Evolutionary conservation across 2,113 vertebrate species (phyloP).

Genomic region (rat (Rattus norvegicus)): DNA sequence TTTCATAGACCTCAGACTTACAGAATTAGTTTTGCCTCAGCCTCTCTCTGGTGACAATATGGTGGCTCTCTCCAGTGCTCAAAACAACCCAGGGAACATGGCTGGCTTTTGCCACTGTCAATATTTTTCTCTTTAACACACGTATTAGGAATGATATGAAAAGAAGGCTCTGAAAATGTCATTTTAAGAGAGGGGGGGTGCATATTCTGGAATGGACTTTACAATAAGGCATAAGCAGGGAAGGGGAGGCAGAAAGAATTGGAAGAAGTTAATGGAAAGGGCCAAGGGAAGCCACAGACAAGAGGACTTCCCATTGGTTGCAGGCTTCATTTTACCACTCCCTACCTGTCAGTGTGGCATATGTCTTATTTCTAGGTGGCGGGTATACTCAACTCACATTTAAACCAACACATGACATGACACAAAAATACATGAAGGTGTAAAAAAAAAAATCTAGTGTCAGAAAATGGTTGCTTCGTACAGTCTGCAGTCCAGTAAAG

Average conservation of each 20-base stretch:
- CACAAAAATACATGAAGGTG: not conserved
- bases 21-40: not conserved
- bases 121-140: not conserved
- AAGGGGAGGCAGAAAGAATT: not conserved
- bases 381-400: not conserved
- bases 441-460: not conserved
- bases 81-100: not conserved
- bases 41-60: not conserved
- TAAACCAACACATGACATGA: not conserved
- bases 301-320: not conserved
- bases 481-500: too few species aligned
- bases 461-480: not conserved
- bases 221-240: not conserved
- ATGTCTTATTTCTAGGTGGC: not conserved
- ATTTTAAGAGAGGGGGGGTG: not conserved
- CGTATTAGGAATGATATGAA: not conserved
- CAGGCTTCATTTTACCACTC: not conserved
- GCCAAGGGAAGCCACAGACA: accelerated
- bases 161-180: not conserved
- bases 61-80: not conserved
- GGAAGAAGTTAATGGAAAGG: not conserved
- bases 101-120: not conserved
- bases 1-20: not conserved
- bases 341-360: not conserved
- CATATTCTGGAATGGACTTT: not conserved